Conservation (phyloP, 2,113 vertebrate genomes). For the Bufo bufo region DNA sequence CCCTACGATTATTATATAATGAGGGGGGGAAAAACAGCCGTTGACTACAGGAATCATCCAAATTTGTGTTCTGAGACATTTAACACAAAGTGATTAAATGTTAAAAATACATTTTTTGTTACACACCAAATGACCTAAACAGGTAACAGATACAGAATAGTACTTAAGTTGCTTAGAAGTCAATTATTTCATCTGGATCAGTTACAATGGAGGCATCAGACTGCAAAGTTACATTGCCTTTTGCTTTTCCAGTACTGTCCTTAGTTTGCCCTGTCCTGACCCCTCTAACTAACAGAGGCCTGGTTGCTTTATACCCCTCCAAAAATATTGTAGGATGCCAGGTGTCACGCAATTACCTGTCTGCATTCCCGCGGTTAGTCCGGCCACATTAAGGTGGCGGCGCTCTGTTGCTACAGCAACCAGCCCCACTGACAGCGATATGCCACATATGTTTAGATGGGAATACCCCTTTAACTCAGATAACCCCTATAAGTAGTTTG, state of each 20-base stretch:
- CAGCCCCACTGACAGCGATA: no score
- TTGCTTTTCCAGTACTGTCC: no score
- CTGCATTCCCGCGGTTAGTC: no score
- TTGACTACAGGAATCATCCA: not conserved
- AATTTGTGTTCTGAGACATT: not conserved
- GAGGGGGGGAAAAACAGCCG: slow-evolving; percentile 7
- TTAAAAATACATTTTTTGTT: not conserved
- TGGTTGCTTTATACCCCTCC: no score
- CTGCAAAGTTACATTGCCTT: not conserved
- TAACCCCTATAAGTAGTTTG: no score
- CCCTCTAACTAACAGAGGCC: no score
- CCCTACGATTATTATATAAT: slow-evolving; percentile 15
- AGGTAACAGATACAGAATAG: not conserved
- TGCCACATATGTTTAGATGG: no score
- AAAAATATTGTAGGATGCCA: no score
- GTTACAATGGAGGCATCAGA: not conserved
- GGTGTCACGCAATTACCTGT: no score
- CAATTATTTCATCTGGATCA: not conserved
- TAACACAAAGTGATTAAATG: not conserved
- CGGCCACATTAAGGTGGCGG: no score
- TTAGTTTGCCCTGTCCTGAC: not conserved
- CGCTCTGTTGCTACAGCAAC: no score
- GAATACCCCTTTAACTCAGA: no score
- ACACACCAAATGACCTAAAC: not conserved
- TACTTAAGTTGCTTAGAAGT: not conserved